Evolutionary conservation across 2,888 invertebrate species (phyloP).

Genomic region (Luffia ferchaultella): DNA sequence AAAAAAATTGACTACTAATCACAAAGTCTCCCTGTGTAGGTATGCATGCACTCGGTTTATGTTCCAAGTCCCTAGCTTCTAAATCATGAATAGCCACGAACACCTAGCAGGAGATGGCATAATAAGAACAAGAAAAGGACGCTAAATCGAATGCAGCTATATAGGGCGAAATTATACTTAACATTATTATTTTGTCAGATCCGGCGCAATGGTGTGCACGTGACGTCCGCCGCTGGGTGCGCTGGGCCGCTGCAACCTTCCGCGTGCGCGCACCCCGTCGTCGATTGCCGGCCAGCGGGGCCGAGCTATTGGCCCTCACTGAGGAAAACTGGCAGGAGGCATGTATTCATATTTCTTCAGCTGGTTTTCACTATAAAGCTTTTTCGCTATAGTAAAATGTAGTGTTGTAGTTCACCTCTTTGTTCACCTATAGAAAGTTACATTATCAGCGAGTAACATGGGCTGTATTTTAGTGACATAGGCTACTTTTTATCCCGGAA

Average conservation of each 20-base stretch:
- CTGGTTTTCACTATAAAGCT: too few species aligned
- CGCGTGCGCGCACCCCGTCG: constrained; percentile 46
- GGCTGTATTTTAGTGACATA: too few species aligned
- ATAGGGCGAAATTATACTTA: too few species aligned
- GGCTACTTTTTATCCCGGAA: too few species aligned
- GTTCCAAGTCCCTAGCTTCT: constrained; percentile 14
- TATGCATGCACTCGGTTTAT: constrained; percentile 1
- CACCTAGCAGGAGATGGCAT: neutral
- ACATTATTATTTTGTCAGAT: constrained; percentile 39
- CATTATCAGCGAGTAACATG: too few species aligned
- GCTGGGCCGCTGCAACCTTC: constrained; percentile 59
- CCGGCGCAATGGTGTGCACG: constrained; percentile 52
- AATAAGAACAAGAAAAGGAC: neutral
- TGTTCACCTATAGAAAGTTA: too few species aligned
- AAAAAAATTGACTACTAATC: neutral
- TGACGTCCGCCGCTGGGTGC: constrained; percentile 60
- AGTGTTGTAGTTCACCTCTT: too few species aligned
- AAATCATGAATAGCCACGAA: neutral
- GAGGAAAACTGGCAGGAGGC: constrained; percentile 59
- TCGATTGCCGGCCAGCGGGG: constrained; percentile 46
- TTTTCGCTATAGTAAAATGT: too few species aligned
- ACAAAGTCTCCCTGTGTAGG: neutral
- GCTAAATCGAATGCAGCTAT: too few species aligned
- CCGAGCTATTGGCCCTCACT: constrained; percentile 56
- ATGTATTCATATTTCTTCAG: too few species aligned